Percentiles rank a stretch among this genome's conserved stretches.
Conservation (phyloP, 2,888 invertebrate genomes). For the Ornithoptera priamus region DNA sequence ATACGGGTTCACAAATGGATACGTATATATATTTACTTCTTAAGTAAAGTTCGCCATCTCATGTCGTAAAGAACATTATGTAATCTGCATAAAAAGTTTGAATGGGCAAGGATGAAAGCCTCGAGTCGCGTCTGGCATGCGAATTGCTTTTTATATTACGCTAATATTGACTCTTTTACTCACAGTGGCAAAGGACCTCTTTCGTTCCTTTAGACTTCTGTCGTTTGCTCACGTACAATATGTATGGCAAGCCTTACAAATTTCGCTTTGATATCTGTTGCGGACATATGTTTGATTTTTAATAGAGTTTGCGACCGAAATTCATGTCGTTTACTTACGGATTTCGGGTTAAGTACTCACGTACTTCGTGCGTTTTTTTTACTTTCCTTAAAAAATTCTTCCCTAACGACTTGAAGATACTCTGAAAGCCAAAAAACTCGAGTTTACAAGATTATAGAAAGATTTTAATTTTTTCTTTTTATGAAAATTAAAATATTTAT, state of each 20-base stretch:
- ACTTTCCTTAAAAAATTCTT: too few species aligned
- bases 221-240: constrained; percentile 28
- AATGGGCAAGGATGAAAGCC: constrained; percentile 75
- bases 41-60: constrained; percentile 75
- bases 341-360: not conserved
- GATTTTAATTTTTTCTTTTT: too few species aligned
- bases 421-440: too few species aligned
- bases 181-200: constrained; percentile 36
- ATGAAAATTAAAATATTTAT: too few species aligned
- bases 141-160: constrained; percentile 70
- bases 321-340: constrained; percentile 11
- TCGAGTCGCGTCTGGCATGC: constrained; percentile 70
- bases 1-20: constrained; percentile 38
- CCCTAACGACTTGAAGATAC: too few species aligned
- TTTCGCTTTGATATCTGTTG: constrained; percentile 30
- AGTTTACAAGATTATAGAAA: too few species aligned
- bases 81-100: constrained; percentile 78
- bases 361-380: too few species aligned
- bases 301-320: constrained; percentile 13
- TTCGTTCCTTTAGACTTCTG: constrained; percentile 31
- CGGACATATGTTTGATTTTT: constrained; percentile 17
- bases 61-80: constrained; percentile 75
- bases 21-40: constrained; percentile 64
- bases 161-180: constrained; percentile 65
- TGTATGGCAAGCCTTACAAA: constrained; percentile 32